Percentiles rank a stretch among this genome's conserved stretches.
These are phyloP conservation scores for Eueides isabella DNA, from an alignment of 1,140 invertebrate species.

Conservation along the genomic window DNA sequence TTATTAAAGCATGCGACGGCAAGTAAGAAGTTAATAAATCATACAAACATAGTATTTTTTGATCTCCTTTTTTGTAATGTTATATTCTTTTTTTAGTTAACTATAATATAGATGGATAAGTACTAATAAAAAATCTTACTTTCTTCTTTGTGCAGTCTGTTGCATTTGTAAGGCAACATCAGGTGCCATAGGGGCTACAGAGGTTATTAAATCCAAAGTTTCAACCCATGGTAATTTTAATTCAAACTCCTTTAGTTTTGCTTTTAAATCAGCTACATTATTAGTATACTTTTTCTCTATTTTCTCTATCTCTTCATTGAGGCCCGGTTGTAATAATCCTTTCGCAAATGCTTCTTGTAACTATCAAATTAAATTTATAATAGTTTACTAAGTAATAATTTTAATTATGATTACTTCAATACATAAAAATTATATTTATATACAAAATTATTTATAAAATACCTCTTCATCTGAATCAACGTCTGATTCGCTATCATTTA, in stretches of 20 bases:
- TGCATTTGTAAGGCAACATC: constrained; percentile 90
- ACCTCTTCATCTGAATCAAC: constrained; percentile 78
- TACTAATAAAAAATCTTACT: constrained; percentile 75
- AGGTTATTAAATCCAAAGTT: constrained; percentile 89
- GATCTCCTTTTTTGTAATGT: too few species aligned
- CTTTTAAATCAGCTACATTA: constrained; percentile 87
- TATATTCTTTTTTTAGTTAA: too few species aligned
- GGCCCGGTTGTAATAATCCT: constrained; percentile 91
- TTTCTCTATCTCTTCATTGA: constrained; percentile 87
- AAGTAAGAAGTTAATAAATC: too few species aligned
- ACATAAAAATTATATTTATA: not conserved
- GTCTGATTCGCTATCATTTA: constrained; percentile 74
- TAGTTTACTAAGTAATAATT: not conserved
- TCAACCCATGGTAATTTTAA: constrained; percentile 93
- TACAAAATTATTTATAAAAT: constrained; percentile 34
- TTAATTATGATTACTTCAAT: too few species aligned
- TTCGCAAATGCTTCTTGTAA: constrained; percentile 92
- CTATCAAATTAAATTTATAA: constrained; percentile 72
- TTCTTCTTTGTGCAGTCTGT: constrained; percentile 86
- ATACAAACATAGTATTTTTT: too few species aligned
- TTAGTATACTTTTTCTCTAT: constrained; percentile 84
- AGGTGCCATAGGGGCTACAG: constrained; percentile 90
- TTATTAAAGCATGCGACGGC: too few species aligned
- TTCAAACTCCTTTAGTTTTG: constrained; percentile 88
- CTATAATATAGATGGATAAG: too few species aligned